phyloP scores from a whole-genome alignment of 2,888 invertebrate species.

The Lithophane semibrunnea region DNA sequence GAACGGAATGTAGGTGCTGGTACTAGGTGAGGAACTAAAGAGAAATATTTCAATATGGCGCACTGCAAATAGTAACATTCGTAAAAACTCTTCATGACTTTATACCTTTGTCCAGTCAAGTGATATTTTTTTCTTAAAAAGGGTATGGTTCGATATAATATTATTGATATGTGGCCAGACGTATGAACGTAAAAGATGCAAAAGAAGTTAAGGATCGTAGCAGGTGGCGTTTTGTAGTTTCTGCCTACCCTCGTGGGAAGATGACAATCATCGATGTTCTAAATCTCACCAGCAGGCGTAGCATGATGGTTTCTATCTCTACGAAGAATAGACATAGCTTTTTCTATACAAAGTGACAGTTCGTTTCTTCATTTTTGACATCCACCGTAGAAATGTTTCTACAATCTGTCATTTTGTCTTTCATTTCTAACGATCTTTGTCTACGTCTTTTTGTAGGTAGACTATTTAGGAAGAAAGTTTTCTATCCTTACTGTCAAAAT shows the following conservation, averaged over 20 bases:
- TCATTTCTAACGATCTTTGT: too few relatives aligned
- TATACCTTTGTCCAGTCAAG: neutral
- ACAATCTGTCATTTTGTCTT: too few relatives aligned
- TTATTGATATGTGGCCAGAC: neutral
- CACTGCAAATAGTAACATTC: neutral
- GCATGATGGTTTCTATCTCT: too few relatives aligned
- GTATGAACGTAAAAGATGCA: neutral
- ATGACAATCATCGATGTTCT: neutral
- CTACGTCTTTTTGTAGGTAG: too few relatives aligned
- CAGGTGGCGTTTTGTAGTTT: neutral
- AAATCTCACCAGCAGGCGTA: neutral
- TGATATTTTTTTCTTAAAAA: neutral
- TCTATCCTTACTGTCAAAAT: too few relatives aligned
- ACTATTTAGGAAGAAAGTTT: too few relatives aligned
- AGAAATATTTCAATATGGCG: constrained; percentile 20
- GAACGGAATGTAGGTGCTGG: neutral
- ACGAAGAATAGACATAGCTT: too few relatives aligned
- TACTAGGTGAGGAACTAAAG: neutral
- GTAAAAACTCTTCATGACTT: neutral
- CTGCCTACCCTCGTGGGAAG: neutral
- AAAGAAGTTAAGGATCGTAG: neutral
- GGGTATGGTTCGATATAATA: neutral
- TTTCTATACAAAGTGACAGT: too few relatives aligned
- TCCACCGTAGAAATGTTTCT: too few relatives aligned
- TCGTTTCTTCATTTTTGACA: too few relatives aligned